Evolutionary conservation across 1,140 invertebrate genomes (phyloP).

Genomic region (Brachionus plicatilis): DNA sequence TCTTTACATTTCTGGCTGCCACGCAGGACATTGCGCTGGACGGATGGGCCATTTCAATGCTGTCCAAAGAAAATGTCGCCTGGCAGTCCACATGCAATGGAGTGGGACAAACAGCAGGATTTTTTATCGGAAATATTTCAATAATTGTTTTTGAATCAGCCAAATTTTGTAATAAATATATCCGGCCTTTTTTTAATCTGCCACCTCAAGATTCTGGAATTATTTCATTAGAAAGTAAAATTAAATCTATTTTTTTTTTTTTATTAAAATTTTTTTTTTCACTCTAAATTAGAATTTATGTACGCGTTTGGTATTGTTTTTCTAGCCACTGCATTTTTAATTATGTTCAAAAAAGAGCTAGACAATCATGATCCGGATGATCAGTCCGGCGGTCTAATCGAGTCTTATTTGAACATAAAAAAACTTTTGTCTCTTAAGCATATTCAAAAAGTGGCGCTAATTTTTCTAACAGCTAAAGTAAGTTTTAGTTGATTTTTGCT

Average conservation of each 20-base stretch:
- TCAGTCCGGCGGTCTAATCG: not conserved
- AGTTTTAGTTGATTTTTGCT: not conserved
- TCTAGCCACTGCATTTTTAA: not conserved
- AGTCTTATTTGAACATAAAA: not conserved
- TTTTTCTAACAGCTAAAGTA: not conserved
- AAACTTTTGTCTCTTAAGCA: not conserved
- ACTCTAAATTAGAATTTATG: not conserved
- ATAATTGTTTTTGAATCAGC: constrained; percentile 92
- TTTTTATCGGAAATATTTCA: constrained; percentile 91
- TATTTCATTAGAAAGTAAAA: constrained; percentile 8
- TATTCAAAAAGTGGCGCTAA: constrained; percentile 2
- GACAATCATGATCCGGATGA: not conserved
- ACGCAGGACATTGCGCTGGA: constrained; percentile 88
- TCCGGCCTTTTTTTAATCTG: constrained; percentile 58
- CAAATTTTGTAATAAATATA: constrained; percentile 88
- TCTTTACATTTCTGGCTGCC: constrained; percentile 88
- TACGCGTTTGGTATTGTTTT: not conserved
- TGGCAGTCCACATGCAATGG: constrained; percentile 98
- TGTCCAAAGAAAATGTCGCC: constrained; percentile 93
- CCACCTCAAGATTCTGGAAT: not conserved
- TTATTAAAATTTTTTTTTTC: not conserved
- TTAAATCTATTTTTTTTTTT: not conserved
- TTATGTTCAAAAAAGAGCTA: constrained; percentile 7
- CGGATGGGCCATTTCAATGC: not conserved
- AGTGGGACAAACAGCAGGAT: constrained; percentile 97